Evolutionary conservation across 1,140 invertebrate genomes (phyloP).

Genomic region (Nilaparvata lugens): DNA sequence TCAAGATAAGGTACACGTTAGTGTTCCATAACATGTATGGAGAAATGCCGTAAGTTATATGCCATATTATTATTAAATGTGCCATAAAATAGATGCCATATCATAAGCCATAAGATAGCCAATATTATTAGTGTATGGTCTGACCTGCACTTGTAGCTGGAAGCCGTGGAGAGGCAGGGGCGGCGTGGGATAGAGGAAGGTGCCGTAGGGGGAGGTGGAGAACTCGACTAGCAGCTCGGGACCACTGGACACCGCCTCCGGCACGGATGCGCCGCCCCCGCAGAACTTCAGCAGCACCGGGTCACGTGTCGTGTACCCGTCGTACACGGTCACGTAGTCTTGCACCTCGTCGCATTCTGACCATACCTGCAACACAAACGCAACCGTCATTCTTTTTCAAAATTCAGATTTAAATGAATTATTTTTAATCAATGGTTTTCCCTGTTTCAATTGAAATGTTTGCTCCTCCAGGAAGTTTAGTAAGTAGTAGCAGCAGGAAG

Average conservation of each 20-base stretch:
- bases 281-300: constrained; percentile 83
- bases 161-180: constrained; percentile 73
- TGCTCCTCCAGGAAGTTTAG: too few relatives aligned
- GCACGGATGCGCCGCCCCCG: constrained; percentile 71
- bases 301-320: constrained; percentile 80
- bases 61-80: too few relatives aligned
- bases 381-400: too few relatives aligned
- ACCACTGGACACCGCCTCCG: constrained; percentile 71
- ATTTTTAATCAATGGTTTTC: too few relatives aligned
- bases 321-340: constrained; percentile 83
- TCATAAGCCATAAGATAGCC: not conserved
- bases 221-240: constrained; percentile 81
- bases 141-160: constrained; percentile 75
- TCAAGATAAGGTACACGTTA: too few relatives aligned
- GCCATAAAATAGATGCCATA: not conserved
- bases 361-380: constrained; percentile 50
- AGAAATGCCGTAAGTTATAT: too few relatives aligned
- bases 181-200: constrained; percentile 68
- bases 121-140: constrained; percentile 14
- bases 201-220: constrained; percentile 81
- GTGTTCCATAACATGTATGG: too few relatives aligned
- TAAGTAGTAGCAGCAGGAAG: too few relatives aligned
- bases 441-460: too few relatives aligned
- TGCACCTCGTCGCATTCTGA: constrained; percentile 75
- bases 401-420: too few relatives aligned